Evolutionary conservation across 2,797 vertebrate species (phyloP).

Genomic region (Melanotaenia boesemani): DNA sequence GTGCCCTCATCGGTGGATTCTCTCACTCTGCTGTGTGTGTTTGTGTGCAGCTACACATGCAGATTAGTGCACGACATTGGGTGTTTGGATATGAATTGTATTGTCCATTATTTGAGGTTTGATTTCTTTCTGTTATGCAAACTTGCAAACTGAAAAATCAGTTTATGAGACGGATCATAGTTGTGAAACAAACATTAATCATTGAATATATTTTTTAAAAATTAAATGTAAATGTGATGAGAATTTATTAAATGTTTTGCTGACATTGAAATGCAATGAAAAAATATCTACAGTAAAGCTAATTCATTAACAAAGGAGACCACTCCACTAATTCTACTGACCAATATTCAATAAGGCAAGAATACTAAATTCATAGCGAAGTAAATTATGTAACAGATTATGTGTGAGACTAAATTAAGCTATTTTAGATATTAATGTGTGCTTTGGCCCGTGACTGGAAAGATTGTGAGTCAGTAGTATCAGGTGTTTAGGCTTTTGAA

Average conservation of each 20-base stretch:
- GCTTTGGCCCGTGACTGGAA: background rate
- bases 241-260: background rate
- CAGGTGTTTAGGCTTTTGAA: too few species aligned
- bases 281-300: background rate
- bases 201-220: background rate
- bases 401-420: background rate
- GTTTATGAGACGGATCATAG: background rate
- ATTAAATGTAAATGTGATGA: background rate
- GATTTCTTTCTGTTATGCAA: background rate
- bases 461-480: background rate
- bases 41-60: background rate
- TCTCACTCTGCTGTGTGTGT: conserved; percentile 11
- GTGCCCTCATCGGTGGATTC: conserved; percentile 24
- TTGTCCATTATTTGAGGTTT: background rate
- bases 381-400: background rate
- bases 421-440: background rate
- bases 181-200: background rate
- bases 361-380: background rate
- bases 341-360: background rate
- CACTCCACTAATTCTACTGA: background rate
- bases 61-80: conserved; percentile 8
- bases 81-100: conserved; percentile 7
- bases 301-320: background rate
- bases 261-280: background rate
- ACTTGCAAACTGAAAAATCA: background rate